Evolutionary conservation across 2,888 invertebrate species (phyloP), one percentile per base, ranked within the genome.

Genomic region (Agrochola macilenta): DNA sequence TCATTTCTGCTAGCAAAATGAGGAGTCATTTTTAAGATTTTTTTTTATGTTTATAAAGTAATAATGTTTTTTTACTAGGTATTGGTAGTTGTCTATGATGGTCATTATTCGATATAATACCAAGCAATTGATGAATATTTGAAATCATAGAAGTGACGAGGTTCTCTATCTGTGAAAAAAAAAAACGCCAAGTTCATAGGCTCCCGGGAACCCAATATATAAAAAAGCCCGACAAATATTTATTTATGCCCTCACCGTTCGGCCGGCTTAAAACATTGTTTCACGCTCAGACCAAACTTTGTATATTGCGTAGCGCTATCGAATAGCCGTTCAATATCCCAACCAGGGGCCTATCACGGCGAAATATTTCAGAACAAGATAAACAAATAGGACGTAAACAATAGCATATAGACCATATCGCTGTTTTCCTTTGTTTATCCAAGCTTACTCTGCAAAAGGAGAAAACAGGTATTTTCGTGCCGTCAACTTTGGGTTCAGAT

Each of bases 291-390:
- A 69, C 26, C 46, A 63, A 83, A 79, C 39, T 83, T 86, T 83
- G 39, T 65, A 60, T 61, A 69, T 86, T 79, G 39, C 57, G 61
- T 58, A 69, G 52, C 61, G 68, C 57, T 74, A 83, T 86, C 79
- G 61, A 74, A 83, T 72, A 52, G 64, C 63, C 54, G 30, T 52
- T 63, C 69, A 79, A 83, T 83, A 83, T 70, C 54, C 80, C 64
- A 63, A 65, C 79, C 39, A 30, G 54, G 64, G 43, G 26, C 58
- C 74, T 79, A 79, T 83, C 80, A 75, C 66, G 63, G 61, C 61
- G 26, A 79, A 86, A 86, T 84, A 86, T 83, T 86, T 74, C 63
- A 30, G 61, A 79, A 86, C 66, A 75, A 86, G 80, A 86, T 83
- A 84, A 83, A 86, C 52, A 79, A 83, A 86, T 75, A 69, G 74